Base-by-base conservation (phyloP, 2,888 invertebrate species). In the Heterodera filipjevi region DNA sequence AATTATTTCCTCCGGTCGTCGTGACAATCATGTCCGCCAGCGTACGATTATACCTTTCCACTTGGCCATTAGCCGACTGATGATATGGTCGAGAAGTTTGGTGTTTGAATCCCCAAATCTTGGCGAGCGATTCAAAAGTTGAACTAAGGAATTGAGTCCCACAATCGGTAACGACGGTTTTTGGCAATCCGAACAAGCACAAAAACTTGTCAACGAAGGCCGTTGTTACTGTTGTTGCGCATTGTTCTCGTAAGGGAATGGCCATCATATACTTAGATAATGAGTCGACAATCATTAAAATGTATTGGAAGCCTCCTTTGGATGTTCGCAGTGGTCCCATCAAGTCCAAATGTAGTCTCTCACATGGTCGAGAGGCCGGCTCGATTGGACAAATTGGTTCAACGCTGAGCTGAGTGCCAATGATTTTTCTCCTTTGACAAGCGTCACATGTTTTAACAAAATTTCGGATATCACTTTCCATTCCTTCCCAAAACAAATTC, bases 331-430 rank as follows among this genome's bases (percentile, higher is more conserved):
- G 80, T 33, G 89, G 90, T 19, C 90, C 90, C 19, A 90, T 89
- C 84, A 90, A 90, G 82, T 91, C 91, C n/a, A 90, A 83, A 83
- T 91, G 90, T 5, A 90, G 81, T 32, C 90, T 83, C 72, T 89
- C 85, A 87, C 89, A 90, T 16, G 87, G 86, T 75, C 83, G 79
- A 6, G 77, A 33, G 0, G 79, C 68, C 0, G 79, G 12, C 2
- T 53, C 66, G 27, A 79, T 79, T 12, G 79, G 53, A 1, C 27
- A 39, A 19, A 80, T 33, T 2, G 78, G 78, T 19, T 80, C 79
- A 1, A 10, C 12, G 27, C 46, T 35, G 12, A 3, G 16, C 22
- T 46, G 74, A 2, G 30, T 39, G 59, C 44, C 49, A 44, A 49
- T 33, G 2, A 49, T 32, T 49, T 79, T 83, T 19, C 70, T n/a